A percentile compares a stretch with the other conserved stretches of the same genome.
Conservation (phyloP, 2,797 vertebrate species). For the Thunnus albacares region DNA sequence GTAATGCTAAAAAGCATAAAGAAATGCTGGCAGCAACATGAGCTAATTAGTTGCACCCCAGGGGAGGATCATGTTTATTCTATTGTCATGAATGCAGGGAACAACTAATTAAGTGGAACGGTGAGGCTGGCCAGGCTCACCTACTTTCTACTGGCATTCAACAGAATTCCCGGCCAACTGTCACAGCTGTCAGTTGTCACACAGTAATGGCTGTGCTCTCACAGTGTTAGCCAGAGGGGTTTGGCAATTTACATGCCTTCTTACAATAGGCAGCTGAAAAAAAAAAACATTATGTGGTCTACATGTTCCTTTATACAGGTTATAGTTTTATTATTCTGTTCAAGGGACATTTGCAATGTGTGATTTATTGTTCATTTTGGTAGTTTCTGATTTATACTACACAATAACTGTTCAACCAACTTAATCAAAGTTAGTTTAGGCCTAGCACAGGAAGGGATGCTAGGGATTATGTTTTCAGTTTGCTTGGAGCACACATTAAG, state of each 20-base stretch:
- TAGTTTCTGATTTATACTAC: background rate
- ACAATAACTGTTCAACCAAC: background rate
- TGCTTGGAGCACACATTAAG: background rate
- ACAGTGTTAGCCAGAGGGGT: constrained; percentile 34
- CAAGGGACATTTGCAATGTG: background rate
- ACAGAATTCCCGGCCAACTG: constrained; percentile 4
- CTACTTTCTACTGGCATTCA: constrained; percentile 27
- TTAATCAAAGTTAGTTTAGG: background rate
- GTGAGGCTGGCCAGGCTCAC: constrained; percentile 27
- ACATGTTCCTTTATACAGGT: background rate
- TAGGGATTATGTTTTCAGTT: background rate
- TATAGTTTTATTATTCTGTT: background rate
- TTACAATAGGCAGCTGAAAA: constrained; percentile 7
- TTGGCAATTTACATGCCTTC: constrained; percentile 43
- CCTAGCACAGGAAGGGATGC: no score
- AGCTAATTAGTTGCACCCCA: constrained; percentile 43
- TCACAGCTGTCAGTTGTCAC: constrained; percentile 50
- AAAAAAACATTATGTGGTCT: constrained; percentile 2
- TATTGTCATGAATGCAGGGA: constrained; percentile 24
- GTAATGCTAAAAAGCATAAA: constrained; percentile 35
- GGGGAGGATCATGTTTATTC: constrained; percentile 36
- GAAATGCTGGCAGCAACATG: constrained; percentile 36
- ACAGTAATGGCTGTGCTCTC: constrained; percentile 29
- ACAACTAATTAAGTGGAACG: constrained; percentile 38
- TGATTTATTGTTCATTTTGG: background rate